Conservation (phyloP, 1,140 invertebrate species). For the Drosophila rhopaloa region DNA sequence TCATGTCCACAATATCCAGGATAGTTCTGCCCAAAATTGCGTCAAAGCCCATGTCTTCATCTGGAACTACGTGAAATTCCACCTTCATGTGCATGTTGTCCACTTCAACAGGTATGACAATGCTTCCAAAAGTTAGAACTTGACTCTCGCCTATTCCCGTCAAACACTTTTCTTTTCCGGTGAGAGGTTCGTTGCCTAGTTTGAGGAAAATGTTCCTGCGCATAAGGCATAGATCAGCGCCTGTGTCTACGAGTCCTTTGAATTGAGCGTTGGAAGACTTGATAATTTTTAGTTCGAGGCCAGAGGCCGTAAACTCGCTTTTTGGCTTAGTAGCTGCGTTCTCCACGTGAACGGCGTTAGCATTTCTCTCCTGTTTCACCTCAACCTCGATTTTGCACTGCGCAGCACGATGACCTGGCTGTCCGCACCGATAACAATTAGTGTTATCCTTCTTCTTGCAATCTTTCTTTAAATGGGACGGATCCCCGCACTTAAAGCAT, state of each 20-base stretch:
- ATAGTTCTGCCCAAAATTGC: conserved; percentile 23
- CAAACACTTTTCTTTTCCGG: conserved; percentile 4
- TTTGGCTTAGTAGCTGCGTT: not conserved
- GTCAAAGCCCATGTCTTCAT: conserved; percentile 24
- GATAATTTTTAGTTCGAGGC: not conserved
- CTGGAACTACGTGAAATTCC: conserved; percentile 25
- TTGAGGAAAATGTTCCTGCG: too few species aligned
- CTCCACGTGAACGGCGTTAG: too few species aligned
- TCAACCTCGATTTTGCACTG: too few species aligned
- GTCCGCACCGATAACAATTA: too few species aligned
- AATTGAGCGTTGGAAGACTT: not conserved
- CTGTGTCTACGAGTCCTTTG: too few species aligned
- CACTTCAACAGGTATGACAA: not conserved
- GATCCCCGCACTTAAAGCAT: not conserved
- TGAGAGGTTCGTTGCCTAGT: not conserved
- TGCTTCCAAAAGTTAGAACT: conserved; percentile 22
- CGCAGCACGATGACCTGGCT: too few species aligned
- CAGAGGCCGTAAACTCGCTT: not conserved
- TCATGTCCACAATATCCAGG: not conserved
- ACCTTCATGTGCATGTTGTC: conserved; percentile 13
- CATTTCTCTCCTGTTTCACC: too few species aligned
- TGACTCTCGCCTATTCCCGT: conserved; percentile 14
- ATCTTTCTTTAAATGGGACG: not conserved
- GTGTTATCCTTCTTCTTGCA: too few species aligned
- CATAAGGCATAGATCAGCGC: too few species aligned